A percentile compares a stretch with the other conserved stretches of the same genome.
phyloP scores from a whole-genome alignment of 2,797 vertebrate species.

The Limnodromus scolopaceus region DNA sequence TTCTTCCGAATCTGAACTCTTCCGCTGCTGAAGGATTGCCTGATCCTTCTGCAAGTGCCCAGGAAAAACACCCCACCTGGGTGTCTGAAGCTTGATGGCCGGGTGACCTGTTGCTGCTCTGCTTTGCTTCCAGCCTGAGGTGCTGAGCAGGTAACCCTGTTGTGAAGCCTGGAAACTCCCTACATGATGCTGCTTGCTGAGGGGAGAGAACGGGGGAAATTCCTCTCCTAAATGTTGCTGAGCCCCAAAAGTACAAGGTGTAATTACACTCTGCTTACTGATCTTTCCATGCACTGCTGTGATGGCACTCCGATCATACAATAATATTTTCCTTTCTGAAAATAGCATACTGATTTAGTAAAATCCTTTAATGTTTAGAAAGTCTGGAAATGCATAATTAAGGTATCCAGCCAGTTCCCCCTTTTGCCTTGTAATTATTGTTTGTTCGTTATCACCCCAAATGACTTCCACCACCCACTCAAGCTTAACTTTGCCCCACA shows the following conservation, averaged over 20 bases:
- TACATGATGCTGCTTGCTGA: rapidly evolving
- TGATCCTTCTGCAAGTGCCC: neutral
- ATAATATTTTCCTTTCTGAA: conserved; percentile 47
- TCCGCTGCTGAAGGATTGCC: neutral
- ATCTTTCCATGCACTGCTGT: neutral
- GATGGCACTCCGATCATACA: neutral
- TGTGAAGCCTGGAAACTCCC: neutral
- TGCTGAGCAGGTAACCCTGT: neutral
- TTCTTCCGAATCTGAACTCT: neutral
- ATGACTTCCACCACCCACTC: conserved; percentile 62
- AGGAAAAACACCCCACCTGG: neutral
- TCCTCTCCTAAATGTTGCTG: neutral
- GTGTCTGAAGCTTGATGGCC: neutral
- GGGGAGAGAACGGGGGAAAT: neutral
- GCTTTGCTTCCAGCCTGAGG: neutral
- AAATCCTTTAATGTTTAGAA: conserved; percentile 42
- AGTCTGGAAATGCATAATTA: conserved; percentile 60
- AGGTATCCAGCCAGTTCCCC: conserved; percentile 52
- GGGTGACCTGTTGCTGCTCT: neutral
- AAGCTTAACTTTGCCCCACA: conserved; percentile 63
- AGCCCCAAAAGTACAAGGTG: neutral
- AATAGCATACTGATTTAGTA: conserved; percentile 16
- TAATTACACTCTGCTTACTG: rapidly evolving
- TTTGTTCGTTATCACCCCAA: conserved; percentile 46
- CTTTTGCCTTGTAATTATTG: conserved; percentile 64